Conservation (phyloP, 1,140 invertebrate species). For the Drosophila funebris region DNA sequence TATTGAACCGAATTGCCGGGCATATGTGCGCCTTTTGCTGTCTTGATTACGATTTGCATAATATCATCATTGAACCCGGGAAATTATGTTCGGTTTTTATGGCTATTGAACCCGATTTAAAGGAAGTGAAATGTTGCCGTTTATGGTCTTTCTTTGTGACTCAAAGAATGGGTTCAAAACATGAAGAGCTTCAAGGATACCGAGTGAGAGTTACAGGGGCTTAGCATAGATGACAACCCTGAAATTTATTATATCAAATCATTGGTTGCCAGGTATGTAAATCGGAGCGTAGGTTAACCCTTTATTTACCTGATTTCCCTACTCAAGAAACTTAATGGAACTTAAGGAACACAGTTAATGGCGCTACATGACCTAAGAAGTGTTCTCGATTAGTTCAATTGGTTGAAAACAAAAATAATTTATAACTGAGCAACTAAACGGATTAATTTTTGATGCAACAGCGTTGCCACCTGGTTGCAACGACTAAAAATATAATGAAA, state of each 20-base stretch:
- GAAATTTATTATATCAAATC: constrained; percentile 58
- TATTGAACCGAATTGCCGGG: constrained; percentile 67
- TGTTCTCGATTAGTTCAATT: no score
- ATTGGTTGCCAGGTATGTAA: constrained; percentile 38
- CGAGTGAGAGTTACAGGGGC: neutral
- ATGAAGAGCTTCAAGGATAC: neutral
- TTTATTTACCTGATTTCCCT: neutral
- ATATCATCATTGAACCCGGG: constrained; percentile 65
- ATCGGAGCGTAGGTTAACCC: neutral
- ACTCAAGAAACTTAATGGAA: neutral
- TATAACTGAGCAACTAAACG: no score
- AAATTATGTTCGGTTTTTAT: constrained; percentile 75
- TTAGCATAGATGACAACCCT: constrained; percentile 38
- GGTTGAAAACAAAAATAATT: no score
- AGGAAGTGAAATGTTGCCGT: constrained; percentile 62
- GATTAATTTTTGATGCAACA: no score
- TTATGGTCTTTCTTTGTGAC: constrained; percentile 66
- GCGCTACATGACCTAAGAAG: neutral
- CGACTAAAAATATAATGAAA: no score
- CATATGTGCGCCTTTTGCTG: constrained; percentile 63
- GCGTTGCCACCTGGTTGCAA: no score
- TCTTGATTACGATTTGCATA: constrained; percentile 76
- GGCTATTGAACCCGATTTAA: constrained; percentile 49
- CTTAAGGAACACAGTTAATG: neutral
- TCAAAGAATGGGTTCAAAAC: constrained; percentile 4